These are phyloP conservation scores for Dermolepida albohirtum DNA, from an alignment of 2,888 invertebrate genomes.

Conservation along the genomic window DNA sequence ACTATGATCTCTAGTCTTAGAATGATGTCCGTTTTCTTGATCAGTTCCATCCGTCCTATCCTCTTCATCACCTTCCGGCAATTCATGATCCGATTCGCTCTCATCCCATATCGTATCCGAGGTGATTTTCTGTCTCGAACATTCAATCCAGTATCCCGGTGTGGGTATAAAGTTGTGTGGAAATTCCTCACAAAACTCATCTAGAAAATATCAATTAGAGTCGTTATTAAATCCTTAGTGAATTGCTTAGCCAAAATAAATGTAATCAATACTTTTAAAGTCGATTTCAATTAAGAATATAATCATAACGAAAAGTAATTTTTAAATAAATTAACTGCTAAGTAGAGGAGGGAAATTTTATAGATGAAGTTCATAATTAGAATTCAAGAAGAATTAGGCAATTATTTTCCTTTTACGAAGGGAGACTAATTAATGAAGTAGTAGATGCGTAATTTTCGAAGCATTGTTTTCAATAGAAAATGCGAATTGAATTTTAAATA, in stretches of 20 bases:
- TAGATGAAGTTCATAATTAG: no score
- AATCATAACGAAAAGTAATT: no score
- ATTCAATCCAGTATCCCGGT: slow-evolving; percentile 96
- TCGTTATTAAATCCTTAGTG: neutral
- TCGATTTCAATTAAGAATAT: no score
- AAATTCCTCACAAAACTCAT: slow-evolving; percentile 93
- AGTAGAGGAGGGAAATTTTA: no score
- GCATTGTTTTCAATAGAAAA: no score
- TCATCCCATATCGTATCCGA: slow-evolving; percentile 89
- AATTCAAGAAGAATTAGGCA: no score
- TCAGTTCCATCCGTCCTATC: slow-evolving; percentile 62
- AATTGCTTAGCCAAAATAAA: neutral
- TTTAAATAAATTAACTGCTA: no score
- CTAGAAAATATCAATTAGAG: slow-evolving; percentile 67
- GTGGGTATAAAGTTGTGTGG: slow-evolving; percentile 92
- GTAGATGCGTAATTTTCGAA: no score
- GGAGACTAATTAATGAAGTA: no score
- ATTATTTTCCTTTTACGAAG: no score
- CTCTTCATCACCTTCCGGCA: slow-evolving; percentile 65
- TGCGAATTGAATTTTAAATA: no score
- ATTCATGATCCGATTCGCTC: slow-evolving; percentile 81
- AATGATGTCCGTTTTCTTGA: slow-evolving; percentile 61
- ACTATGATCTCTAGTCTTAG: slow-evolving; percentile 53
- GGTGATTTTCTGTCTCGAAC: slow-evolving; percentile 90
- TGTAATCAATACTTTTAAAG: no score